These are phyloP conservation scores for Vanessa atalanta DNA, from an alignment of 1,140 invertebrate genomes.

Conservation along the genomic window DNA sequence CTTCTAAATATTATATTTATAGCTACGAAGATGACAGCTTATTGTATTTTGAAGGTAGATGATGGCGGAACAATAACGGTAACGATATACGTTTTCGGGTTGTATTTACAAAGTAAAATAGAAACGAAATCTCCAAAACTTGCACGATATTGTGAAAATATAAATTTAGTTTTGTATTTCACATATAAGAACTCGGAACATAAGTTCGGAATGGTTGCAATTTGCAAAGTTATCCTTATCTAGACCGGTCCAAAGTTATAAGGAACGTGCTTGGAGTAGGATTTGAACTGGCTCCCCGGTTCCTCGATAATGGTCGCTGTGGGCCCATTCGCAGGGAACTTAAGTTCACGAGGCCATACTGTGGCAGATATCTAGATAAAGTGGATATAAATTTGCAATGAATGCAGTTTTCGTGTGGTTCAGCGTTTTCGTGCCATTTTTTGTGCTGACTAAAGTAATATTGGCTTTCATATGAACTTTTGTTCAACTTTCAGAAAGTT, in stretches of 20 bases:
- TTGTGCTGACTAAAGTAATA: slow-evolving; percentile 7
- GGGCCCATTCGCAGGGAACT: slow-evolving; percentile 32
- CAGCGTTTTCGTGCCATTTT: slow-evolving; percentile 16
- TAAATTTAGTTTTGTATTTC: slow-evolving; percentile 33
- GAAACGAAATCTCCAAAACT: slow-evolving; percentile 12
- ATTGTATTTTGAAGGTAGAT: neutral
- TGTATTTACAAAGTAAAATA: slow-evolving; percentile 13
- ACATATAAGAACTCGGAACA: slow-evolving; percentile 34
- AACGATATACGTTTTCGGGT: slow-evolving; percentile 1
- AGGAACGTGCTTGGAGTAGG: slow-evolving; percentile 39
- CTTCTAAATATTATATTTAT: neutral
- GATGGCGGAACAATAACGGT: neutral
- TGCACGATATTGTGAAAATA: slow-evolving; percentile 23
- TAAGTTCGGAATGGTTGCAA: slow-evolving; percentile 37
- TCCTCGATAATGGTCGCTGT: slow-evolving; percentile 36
- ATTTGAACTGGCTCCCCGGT: slow-evolving; percentile 37
- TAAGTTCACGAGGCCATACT: slow-evolving; percentile 26
- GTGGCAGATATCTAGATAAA: slow-evolving; percentile 25
- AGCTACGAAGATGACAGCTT: neutral
- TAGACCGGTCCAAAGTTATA: slow-evolving; percentile 39
- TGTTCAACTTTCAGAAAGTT: neutral
- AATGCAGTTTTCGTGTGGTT: slow-evolving; percentile 24
- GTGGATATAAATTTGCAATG: slow-evolving; percentile 16
- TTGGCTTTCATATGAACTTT: neutral
- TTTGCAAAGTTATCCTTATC: slow-evolving; percentile 43